Base-by-base conservation (phyloP, 1,140 invertebrate species). In the Pteromalus puparum region DNA sequence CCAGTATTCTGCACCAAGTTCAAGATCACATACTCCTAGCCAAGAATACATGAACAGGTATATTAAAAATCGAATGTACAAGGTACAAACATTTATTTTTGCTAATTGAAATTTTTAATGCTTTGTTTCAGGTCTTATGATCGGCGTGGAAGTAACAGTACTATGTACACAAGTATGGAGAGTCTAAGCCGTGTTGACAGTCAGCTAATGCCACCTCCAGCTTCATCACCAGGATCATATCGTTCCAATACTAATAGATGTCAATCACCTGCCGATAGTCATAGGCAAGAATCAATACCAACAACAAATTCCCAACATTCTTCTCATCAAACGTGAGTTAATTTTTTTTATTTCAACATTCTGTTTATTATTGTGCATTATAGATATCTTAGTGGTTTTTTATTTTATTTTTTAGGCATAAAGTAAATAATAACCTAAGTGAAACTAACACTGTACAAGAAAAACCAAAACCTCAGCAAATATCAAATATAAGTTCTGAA, bases 21-120 rank as follows among this genome's bases (percentile, higher is more conserved):
- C 94, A 21, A 90, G 93, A 88, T 93, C 94, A 67, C 91, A 93
- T 79, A 94, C 94, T n/a, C 94, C 94, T 38, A 93, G 90, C 84
- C 92, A 92, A 84, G 92, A 93, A 77, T 91, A 92, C 46, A 89
- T 86, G n/a, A 92, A 89, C 84, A 89, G 91, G 90, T 92, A 87
- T 79, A 81, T 74, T 70, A 61, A 79, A 38, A 72, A 76, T 34
- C 48, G 42, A 76, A 68, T 18, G 28, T 74, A 74, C 72, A n/a
- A 61, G 18, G 61, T 42, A 6, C 38, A 53, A n/a, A 83, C n/a
- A 83, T 80, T 65, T 48, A n/a, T 76, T 82, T 42, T 48, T 4
- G n/a, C 21, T 46, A 72, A 82, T 77, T 77, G 74, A 24, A 73
- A 68, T 73, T 83, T 79, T 75, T 15, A 82, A 83, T 78, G n/a